Conservation (phyloP, 2,888 invertebrate species). For the Tetragnatha montana region DNA sequence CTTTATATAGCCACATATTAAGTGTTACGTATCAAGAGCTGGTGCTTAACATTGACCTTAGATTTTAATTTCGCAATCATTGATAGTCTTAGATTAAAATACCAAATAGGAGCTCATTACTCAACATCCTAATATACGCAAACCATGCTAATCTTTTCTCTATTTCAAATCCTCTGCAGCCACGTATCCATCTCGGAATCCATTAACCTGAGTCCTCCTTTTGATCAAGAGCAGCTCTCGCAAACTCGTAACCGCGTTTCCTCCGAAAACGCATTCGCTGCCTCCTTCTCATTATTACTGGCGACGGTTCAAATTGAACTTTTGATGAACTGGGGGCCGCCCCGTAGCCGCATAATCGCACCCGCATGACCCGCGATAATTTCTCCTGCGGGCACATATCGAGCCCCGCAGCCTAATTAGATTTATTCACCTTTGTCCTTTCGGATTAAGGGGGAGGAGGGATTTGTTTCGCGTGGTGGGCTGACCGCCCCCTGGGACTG, state of each 20-base stretch:
- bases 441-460: background rate
- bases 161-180: background rate
- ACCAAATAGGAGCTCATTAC: no score
- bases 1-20: no score
- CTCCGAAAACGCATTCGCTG: background rate
- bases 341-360: background rate
- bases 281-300: background rate
- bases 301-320: background rate
- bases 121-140: no score
- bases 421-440: slow-evolving; percentile 1
- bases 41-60: no score
- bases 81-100: no score
- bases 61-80: no score
- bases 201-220: background rate
- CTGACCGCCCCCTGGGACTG: background rate
- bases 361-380: background rate
- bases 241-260: background rate
- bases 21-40: no score
- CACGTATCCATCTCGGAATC: background rate
- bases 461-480: background rate
- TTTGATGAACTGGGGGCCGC: background rate
- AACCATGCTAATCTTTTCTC: background rate
- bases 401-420: background rate
- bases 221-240: background rate
- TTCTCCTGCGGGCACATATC: background rate